Base-by-base conservation (phyloP, 1,140 invertebrate genomes). In the Atopsyche davidsoni region DNA sequence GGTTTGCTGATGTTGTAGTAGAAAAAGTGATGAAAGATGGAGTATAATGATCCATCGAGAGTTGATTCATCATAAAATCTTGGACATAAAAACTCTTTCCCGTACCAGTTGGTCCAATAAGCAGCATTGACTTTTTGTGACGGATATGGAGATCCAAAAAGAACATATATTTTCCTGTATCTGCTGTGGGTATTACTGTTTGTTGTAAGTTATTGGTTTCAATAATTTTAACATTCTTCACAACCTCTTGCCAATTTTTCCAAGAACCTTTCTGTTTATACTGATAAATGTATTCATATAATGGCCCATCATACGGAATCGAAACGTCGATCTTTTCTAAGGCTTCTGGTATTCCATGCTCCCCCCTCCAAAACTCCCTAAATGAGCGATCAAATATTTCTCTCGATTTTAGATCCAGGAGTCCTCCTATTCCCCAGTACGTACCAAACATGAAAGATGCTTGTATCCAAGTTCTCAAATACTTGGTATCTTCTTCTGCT, bases 31-130 rank as follows among this genome's bases (percentile, higher is more conserved):
- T 79, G 57, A 92, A 87, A 23, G 82, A 80, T 1, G 90, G 83
- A 38, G 87, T 79, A 62, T 79, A 94, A 31, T 78, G 64, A 1
- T 89, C 79, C 54, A 85, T 78, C 53, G 82, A 73, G 13, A 93
- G 64, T 58, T 81, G 79, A 61, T 86, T 86, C 79, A 91, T 85
- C 51, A 95, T 70, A 61, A 87, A 80, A 62, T 95, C 85, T 74
- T 92, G 85, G 7, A 94, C 79, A 60, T 92, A 95, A 57, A 87
- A 86, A 57, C 83, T 92, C 72, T 97, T 97, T 0, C 92, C 92
- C 0, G 92, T 96, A 14, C 92, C 92, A 6, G 92, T 94, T 2
- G 89, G 87, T 1, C 93, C 93, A 11, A 92, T 85, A 17, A 96
- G 64, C 9, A 96, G 66, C 56, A 90, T 73, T 6, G 87, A 81